Conservation (phyloP, 2,888 invertebrate species). For the Hoplodrina blanda region DNA sequence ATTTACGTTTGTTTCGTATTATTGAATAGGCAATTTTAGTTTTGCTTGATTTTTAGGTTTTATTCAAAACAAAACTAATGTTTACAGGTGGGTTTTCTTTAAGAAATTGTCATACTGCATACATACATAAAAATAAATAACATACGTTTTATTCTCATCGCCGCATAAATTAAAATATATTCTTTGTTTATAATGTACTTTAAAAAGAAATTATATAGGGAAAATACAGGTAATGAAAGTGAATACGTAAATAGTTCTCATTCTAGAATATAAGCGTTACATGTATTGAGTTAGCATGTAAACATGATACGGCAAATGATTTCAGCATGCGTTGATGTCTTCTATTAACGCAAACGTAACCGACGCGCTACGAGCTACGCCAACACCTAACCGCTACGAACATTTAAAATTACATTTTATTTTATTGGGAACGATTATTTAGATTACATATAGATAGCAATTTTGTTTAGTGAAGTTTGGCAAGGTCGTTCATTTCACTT, state of each 20-base stretch:
- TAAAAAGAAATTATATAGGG: too few species aligned
- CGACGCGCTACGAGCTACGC: conserved; percentile 27
- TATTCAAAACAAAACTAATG: neutral
- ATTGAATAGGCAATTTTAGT: neutral
- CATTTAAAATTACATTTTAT: neutral
- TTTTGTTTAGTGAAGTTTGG: neutral
- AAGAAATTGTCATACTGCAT: too few species aligned
- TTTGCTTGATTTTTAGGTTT: neutral
- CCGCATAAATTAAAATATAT: too few species aligned
- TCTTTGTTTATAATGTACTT: too few species aligned
- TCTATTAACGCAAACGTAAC: conserved; percentile 53
- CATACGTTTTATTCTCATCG: too few species aligned
- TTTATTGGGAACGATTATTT: neutral
- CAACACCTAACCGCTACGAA: conserved; percentile 17
- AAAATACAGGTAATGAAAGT: neutral
- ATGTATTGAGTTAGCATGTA: conserved; percentile 25
- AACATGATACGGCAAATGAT: conserved; percentile 27
- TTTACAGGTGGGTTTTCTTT: too few species aligned
- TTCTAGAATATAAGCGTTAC: conserved; percentile 19
- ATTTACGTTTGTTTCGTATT: neutral
- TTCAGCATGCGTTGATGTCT: conserved; percentile 73
- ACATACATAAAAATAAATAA: too few species aligned
- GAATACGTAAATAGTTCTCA: conserved; percentile 1
- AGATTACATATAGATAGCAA: conserved; percentile 27
- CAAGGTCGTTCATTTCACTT: conserved; percentile 50